Conservation (phyloP, 2,888 invertebrate genomes). For the Microctonus brassicae region DNA sequence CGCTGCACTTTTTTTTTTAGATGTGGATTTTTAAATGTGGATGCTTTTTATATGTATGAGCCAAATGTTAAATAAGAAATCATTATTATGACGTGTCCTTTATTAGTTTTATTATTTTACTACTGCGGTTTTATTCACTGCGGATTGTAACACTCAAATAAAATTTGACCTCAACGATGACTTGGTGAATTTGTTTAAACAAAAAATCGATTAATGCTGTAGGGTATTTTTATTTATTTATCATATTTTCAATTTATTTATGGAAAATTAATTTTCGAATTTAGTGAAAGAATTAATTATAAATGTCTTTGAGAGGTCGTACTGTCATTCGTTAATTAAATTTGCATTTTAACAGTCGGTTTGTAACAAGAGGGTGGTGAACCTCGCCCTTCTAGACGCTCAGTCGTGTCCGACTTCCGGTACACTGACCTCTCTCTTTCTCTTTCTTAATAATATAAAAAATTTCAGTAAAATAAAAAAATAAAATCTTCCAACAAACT, state of each 20-base stretch:
- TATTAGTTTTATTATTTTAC: conserved; percentile 43
- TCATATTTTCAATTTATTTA: neutral
- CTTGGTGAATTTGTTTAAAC: conserved; percentile 1
- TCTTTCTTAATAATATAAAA: neutral
- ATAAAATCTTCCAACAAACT: too few species aligned
- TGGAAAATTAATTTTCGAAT: too few species aligned
- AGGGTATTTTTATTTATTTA: too few species aligned
- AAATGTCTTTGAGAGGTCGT: neutral
- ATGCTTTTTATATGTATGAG: neutral
- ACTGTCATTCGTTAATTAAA: neutral
- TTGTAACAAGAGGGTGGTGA: neutral
- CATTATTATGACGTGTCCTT: conserved; percentile 20
- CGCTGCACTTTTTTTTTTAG: neutral
- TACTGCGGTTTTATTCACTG: conserved; percentile 46
- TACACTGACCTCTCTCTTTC: neutral
- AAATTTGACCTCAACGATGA: conserved; percentile 4
- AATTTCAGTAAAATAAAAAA: neutral
- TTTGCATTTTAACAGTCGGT: neutral
- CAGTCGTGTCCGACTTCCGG: neutral
- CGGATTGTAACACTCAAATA: conserved; percentile 28
- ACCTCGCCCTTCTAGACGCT: conserved; percentile 1
- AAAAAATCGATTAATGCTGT: neutral
- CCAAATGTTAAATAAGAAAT: neutral
- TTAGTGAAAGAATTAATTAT: too few species aligned
- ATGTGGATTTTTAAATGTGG: neutral